Conservation (phyloP, 1,140 invertebrate genomes). For the Heliconius hewitsoni region DNA sequence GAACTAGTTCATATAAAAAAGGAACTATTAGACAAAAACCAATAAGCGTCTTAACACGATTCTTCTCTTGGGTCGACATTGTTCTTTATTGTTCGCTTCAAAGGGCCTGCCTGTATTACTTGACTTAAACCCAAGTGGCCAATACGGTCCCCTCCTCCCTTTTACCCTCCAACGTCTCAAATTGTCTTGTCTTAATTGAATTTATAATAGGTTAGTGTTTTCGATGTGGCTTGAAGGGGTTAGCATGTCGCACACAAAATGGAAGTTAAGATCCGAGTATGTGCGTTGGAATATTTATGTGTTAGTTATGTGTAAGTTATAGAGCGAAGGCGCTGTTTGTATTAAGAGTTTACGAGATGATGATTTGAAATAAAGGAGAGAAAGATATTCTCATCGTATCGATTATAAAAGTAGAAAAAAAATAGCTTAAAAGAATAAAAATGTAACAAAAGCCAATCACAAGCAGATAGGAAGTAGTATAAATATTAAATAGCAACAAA, state of each 20-base stretch:
- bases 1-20: constrained; percentile 1
- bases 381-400: no score
- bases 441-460: no score
- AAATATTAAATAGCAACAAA: no score
- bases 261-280: constrained; percentile 15
- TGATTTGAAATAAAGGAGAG: no score
- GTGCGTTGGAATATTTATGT: constrained; percentile 9
- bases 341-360: neutral
- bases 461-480: no score
- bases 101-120: constrained; percentile 39
- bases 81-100: constrained; percentile 33
- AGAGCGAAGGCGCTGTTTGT: neutral
- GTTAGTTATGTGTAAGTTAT: neutral
- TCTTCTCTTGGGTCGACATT: constrained; percentile 25
- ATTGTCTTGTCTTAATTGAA: constrained; percentile 75
- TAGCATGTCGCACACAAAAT: constrained; percentile 26
- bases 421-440: no score
- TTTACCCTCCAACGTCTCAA: constrained; percentile 44
- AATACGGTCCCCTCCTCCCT: constrained; percentile 58
- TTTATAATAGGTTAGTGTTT: constrained; percentile 70
- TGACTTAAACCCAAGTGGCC: constrained; percentile 53
- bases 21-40: constrained; percentile 10
- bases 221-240: constrained; percentile 34
- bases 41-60: constrained; percentile 17
- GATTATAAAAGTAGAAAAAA: no score